A percentile compares a stretch with the other conserved stretches of the same genome.
These are phyloP conservation scores for Trichogramma evanescens DNA, from an alignment of 2,888 invertebrate species.

Conservation along the genomic window DNA sequence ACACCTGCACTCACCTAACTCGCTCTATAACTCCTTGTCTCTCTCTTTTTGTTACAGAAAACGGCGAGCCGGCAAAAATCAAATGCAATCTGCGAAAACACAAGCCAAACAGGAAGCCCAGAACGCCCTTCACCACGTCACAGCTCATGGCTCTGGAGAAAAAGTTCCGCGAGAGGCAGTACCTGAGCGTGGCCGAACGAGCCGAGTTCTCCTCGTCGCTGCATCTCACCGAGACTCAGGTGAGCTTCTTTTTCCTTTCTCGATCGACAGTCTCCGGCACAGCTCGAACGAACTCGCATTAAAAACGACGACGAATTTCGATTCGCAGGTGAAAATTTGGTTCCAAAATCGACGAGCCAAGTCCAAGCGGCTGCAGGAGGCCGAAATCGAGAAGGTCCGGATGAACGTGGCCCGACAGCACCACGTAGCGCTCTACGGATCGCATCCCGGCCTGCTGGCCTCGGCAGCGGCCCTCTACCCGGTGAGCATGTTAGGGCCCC, in stretches of 20 bases:
- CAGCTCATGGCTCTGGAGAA: conserved; percentile 89
- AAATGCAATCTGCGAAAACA: conserved; percentile 91
- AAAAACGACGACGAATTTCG: neutral
- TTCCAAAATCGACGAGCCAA: conserved; percentile 94
- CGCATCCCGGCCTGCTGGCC: conserved; percentile 38
- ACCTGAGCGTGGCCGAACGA: conserved; percentile 93
- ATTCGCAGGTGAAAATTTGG: conserved; percentile 78
- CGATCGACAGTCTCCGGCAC: no score
- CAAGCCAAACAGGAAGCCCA: conserved; percentile 95
- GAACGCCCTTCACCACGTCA: conserved; percentile 98
- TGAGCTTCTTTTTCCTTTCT: conserved; percentile 39
- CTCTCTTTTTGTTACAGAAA: conserved; percentile 52
- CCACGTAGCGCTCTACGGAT: conserved; percentile 39
- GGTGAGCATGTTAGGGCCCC: conserved; percentile 40
- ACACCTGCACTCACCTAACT: conserved; percentile 36
- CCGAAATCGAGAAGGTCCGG: conserved; percentile 93
- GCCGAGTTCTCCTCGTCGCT: conserved; percentile 95
- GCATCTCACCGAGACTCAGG: conserved; percentile 87
- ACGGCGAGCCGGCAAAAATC: conserved; percentile 75
- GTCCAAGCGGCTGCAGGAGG: conserved; percentile 94
- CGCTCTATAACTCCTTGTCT: conserved; percentile 45
- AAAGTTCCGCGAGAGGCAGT: conserved; percentile 95
- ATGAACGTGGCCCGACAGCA: conserved; percentile 58
- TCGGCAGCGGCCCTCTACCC: conserved; percentile 37
- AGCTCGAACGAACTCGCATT: neutral